Evolutionary conservation across 2,113 vertebrate genomes (phyloP), one percentile per base, ranked within the genome.

Genomic region (Dermatemys mawii): DNA sequence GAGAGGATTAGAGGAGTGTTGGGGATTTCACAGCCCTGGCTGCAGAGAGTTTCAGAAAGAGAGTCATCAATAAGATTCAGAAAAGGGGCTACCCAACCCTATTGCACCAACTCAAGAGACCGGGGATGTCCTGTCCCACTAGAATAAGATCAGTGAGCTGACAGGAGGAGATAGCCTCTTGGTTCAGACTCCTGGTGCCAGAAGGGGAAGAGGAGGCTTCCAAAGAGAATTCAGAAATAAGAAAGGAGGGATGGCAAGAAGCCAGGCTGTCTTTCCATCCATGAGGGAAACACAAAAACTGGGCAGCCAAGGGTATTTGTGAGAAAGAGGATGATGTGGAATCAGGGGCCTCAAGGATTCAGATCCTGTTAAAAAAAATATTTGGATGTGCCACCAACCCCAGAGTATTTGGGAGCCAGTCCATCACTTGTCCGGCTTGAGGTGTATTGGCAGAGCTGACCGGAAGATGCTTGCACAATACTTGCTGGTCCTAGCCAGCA

Each of bases 351-450:
- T 54, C 17, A 5, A 17, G 84, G 29, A 38, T 80, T 21, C 11
- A 11, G 3, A 16, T 80, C 2, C 0, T 26, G 80, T 93, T 63
- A 35, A 63, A 88, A 84, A 79, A 14, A 87, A 88, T 83, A 1
- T 17, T 73, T 9, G 13, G 35, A 2, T 4, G 4, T 35, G 14
- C 49, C 89, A 89, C 54, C 83, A 8, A 67, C 6, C 32, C 73
- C n/a, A 22, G 60, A 95, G 88, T 73, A 79, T 46, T 87, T 73
- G 79, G 81, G 79, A 50, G 48, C 83, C 91, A 84, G 29, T 92
- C 88, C 87, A 83, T 86, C 60, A 86, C 29, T 78, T 50, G 60
- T 93, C 78, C 88, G 93, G 89, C 93, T 92, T 96, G 87, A 91
- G 57, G 29, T 81, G 87, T 84, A 53, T 78, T 90, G 81, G 67